Evolutionary conservation across 2,113 vertebrate species (phyloP), one percentile per base, ranked within the genome.

Genomic region (Myiozetetes cayanensis): DNA sequence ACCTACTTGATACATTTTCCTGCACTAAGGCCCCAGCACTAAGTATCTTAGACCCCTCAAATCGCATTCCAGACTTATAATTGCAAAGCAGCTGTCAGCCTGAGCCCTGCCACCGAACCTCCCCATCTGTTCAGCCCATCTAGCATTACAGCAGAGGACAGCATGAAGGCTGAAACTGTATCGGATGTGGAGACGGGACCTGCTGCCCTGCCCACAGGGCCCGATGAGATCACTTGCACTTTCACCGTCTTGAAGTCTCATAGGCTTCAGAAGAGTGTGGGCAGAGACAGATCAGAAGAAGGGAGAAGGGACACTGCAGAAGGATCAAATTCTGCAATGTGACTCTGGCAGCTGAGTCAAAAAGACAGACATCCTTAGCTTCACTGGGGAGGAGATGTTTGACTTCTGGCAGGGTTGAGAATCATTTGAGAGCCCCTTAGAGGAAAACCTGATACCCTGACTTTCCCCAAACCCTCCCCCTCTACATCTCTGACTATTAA

Each of bases 41-140:
- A 94, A 96, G 93, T 95, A 84, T 46, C 96, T 96, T 92, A 92
- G 94, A 94, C 94, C 88, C 87, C 89, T 95, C 87, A 96, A 94
- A 97, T 97, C 94, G 86, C 96, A 97, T 97, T 97, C 96, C 95
- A 94, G 96, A 94, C 95, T 97, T 96, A 94, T 50, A 94, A 96
- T 52, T 95, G 96, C 96, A 72, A 85, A 96, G 95, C 95, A 96
- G 96, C 96, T 96, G 96, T 97, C 94, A 89, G 92, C 79, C 81
- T 75, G 89, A 95, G 94, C 95, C 83, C 88, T 90, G 96, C 80
- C 91, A 46, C 72, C 37, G 5, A 71, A 74, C 62, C 90, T 87
- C 49, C 82, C 93, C 96, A 96, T 96, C 96, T 97, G 95, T 86
- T 94, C 92, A 71, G 93, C 90, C 56, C 94, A 85, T 92, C 94